A percentile compares a stretch with the other conserved stretches of the same genome.
Conservation (phyloP, 2,888 invertebrate species). For the Bhutanitis thaidina region DNA sequence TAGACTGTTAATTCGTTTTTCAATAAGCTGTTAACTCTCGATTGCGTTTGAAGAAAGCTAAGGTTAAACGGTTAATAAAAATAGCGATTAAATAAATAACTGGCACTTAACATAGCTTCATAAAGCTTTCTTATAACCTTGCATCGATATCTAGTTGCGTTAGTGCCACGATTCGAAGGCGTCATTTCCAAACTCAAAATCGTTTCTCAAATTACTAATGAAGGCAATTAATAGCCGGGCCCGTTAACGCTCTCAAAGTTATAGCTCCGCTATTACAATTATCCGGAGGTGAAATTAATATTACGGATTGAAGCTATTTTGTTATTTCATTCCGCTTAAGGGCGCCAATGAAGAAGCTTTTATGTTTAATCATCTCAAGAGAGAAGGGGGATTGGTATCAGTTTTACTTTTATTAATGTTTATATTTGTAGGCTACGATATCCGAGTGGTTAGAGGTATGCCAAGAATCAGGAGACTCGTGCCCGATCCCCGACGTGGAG, state of each 20-base stretch:
- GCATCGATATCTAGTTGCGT: neutral
- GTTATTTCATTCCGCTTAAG: neutral
- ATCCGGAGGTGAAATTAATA: conserved; percentile 35
- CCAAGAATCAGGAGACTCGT: no score
- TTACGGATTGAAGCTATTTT: conserved; percentile 16
- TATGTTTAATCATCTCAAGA: conserved; percentile 18
- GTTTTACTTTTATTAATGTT: neutral
- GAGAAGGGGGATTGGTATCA: neutral
- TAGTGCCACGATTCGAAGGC: conserved; percentile 7
- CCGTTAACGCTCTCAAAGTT: conserved; percentile 42
- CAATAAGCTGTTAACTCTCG: no score
- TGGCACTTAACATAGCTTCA: neutral
- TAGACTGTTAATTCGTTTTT: no score
- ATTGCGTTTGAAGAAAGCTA: no score
- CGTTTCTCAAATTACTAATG: conserved; percentile 52
- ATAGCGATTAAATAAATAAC: neutral
- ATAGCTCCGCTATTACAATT: conserved; percentile 36
- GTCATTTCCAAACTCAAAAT: conserved; percentile 51
- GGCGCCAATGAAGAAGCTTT: conserved; percentile 18
- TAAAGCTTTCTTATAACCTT: neutral
- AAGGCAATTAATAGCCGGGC: conserved; percentile 53
- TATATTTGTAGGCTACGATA: neutral
- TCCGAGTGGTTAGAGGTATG: no score
- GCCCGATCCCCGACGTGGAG: no score
- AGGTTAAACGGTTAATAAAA: no score